Evolutionary conservation across 2,888 invertebrate genomes (phyloP), one percentile per base, ranked within the genome.

Genomic region (Conistra vaccinii): DNA sequence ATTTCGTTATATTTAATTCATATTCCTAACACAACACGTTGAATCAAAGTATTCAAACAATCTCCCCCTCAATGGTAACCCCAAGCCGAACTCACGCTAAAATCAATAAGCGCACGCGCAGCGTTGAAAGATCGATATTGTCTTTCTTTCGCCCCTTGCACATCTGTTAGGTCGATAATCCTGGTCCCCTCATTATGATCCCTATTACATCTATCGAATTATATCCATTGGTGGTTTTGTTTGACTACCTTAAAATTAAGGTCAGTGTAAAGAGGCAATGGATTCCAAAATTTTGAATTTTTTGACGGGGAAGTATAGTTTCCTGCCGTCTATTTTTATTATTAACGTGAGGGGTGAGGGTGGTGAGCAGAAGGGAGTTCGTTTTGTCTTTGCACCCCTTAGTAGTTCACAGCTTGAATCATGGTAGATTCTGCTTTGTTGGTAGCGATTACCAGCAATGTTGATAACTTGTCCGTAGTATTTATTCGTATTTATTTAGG

Each of bases 41-140:
- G 75, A 85, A 86, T 86, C 87, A 85, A 65, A 73, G 63, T 81
- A 68, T 72, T 74, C 71, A 71, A 85, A 72, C 72, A 73, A 67
- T 73, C 53, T 74, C 73, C 75, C 75, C 71, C 78, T 75, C 55
- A 70, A 69, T 80, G 77, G 89, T 89, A 91, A 93, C 93, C 93
- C 93, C 87, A 91, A 76, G 87, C 89, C 57, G 55, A 69, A 79
- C 63, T 73, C 71, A 79, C 80, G 84, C 88, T 83, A 91, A 93
- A 93, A 94, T 94, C 94, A 93, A 93, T 93, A 92, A 76, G 85
- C 90, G 92, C 94, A 92, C 92, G 93, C 92, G 92, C 92, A 86
- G 85, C 84, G 89, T 88, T 88, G 90, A 91, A 89, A 91, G 92
- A 94, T 95, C 95, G 94, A 95, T 95, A 94, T 94, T 95, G 95